Conservation (phyloP, 2,113 vertebrate genomes). For the Mungos mungo region DNA sequence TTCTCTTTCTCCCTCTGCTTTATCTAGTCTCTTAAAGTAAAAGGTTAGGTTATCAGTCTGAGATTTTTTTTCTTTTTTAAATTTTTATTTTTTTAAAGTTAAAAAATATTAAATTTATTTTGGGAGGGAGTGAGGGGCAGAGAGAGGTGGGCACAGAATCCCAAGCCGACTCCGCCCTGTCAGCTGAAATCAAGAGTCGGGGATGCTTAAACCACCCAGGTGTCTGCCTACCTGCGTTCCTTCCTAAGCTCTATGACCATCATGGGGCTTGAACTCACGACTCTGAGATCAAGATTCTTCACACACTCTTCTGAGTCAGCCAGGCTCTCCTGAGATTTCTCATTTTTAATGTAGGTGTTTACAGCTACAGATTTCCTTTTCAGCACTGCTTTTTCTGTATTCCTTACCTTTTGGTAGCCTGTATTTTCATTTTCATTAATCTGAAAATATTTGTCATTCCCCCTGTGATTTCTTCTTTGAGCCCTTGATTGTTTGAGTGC, state of each 20-base stretch:
- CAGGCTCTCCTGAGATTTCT: background rate
- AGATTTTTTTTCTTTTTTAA: background rate
- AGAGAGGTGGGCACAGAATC: no score
- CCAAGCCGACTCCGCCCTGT: no score
- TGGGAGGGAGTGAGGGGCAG: no score
- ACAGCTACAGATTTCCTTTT: background rate
- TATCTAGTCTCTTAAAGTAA: background rate
- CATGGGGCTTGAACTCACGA: background rate
- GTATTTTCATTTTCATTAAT: background rate
- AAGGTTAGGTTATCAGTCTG: background rate
- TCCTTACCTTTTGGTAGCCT: background rate
- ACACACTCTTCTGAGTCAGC: background rate
- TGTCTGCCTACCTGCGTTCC: no score
- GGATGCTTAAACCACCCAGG: no score
- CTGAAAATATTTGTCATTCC: background rate
- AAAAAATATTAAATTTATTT: no score
- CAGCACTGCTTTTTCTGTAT: background rate
- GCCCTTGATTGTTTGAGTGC: background rate
- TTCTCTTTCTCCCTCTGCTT: no score
- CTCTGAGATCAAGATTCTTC: background rate
- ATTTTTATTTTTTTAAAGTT: no score
- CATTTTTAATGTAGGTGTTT: background rate
- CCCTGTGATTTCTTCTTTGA: background rate
- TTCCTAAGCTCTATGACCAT: background rate
- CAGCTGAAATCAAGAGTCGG: no score